phyloP scores from a whole-genome alignment of 2,888 invertebrate genomes.

The Coleophora deauratella region DNA sequence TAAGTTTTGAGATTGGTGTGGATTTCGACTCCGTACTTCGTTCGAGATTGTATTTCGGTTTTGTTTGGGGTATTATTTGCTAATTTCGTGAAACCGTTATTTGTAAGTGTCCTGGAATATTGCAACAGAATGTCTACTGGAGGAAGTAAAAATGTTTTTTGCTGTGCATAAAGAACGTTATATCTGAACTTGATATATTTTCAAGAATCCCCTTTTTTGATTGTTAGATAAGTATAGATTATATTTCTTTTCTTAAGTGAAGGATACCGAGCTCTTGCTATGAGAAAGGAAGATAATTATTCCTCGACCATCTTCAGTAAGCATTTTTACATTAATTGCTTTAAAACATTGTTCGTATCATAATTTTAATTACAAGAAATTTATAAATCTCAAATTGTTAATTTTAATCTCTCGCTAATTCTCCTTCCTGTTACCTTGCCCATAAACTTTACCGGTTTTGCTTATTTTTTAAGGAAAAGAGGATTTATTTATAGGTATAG shows the following conservation, averaged over 20 bases:
- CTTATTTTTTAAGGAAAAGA: no score
- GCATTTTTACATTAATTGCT: slow-evolving; percentile 66
- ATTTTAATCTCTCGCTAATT: slow-evolving; percentile 61
- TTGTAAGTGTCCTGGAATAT: slow-evolving; percentile 2
- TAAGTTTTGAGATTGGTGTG: slow-evolving; percentile 67
- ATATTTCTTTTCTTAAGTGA: no score
- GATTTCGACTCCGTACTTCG: slow-evolving; percentile 55
- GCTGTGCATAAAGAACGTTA: no score
- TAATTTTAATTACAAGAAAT: slow-evolving; percentile 69
- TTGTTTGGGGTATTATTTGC: slow-evolving; percentile 27
- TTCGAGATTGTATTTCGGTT: slow-evolving; percentile 30
- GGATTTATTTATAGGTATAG: no score
- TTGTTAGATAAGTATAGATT: no score
- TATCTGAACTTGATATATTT: no score
- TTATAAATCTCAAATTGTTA: slow-evolving; percentile 57
- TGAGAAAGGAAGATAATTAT: slow-evolving; percentile 50
- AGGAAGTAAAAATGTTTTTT: no score
- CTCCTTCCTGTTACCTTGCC: no score
- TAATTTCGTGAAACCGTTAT: slow-evolving; percentile 7
- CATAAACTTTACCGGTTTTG: no score
- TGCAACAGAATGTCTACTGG: background rate
- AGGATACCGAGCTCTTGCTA: slow-evolving; percentile 10
- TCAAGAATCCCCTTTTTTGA: no score
- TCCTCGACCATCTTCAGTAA: slow-evolving; percentile 38
- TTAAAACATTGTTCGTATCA: slow-evolving; percentile 65